Percentiles rank a stretch among this genome's conserved stretches.
phyloP scores from a whole-genome alignment of 2,888 invertebrate species.

The Vandiemenella viatica region DNA sequence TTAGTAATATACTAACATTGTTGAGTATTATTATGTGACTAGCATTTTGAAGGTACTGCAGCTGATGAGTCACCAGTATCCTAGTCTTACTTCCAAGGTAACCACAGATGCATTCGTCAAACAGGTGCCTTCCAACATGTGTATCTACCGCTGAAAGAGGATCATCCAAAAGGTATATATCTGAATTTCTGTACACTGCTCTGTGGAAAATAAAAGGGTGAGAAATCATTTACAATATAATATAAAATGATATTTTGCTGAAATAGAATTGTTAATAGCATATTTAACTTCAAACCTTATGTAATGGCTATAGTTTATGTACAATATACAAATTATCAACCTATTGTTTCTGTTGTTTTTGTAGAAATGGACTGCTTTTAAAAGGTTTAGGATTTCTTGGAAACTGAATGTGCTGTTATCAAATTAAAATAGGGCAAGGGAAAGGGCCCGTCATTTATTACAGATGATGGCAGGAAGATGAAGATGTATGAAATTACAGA shows the following conservation, averaged over 20 bases:
- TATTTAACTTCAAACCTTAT: not conserved
- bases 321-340: too few relatives aligned
- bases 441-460: too few relatives aligned
- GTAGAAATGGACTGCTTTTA: too few relatives aligned
- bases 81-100: constrained; percentile 27
- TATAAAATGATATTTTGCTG: not conserved
- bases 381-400: too few relatives aligned
- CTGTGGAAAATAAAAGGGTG: too few relatives aligned
- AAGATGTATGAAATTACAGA: too few relatives aligned
- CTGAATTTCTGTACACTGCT: constrained; percentile 55
- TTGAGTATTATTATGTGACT: constrained; percentile 26
- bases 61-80: constrained; percentile 26
- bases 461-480: too few relatives aligned
- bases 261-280: not conserved
- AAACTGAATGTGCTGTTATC: too few relatives aligned
- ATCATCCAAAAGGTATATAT: constrained; percentile 66
- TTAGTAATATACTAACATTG: constrained; percentile 18
- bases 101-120: constrained; percentile 34
- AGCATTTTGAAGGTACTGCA: constrained; percentile 20
- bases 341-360: too few relatives aligned
- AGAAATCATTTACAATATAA: not conserved
- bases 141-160: constrained; percentile 70
- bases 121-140: constrained; percentile 55
- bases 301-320: too few relatives aligned
- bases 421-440: too few relatives aligned